Evolutionary conservation across 2,888 invertebrate species (phyloP).

Genomic region (Busseola fusca): DNA sequence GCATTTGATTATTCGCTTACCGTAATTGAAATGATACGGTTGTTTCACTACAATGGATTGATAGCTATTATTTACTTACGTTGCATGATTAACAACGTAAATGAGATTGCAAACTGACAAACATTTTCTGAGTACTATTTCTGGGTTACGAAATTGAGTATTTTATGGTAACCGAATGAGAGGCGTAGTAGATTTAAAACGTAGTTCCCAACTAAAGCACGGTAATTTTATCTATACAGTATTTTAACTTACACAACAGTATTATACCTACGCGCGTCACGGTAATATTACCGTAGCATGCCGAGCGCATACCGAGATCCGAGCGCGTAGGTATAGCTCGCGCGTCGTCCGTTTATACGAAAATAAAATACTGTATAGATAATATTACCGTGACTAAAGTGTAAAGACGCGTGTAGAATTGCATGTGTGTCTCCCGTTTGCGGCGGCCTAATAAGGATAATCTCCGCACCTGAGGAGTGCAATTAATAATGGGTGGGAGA

Average conservation of each 20-base stretch:
- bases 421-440: slow-evolving; percentile 77
- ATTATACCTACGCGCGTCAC: too few species aligned
- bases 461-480: slow-evolving; percentile 86
- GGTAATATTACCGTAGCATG: too few species aligned
- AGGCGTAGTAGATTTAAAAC: slow-evolving; percentile 29
- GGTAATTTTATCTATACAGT: too few species aligned
- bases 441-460: slow-evolving; percentile 86
- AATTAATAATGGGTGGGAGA: slow-evolving; percentile 85
- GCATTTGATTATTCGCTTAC: slow-evolving; percentile 73
- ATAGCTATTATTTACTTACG: slow-evolving; percentile 70
- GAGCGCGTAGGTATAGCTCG: too few species aligned
- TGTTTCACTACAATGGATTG: slow-evolving; percentile 75
- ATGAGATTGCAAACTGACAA: slow-evolving; percentile 67
- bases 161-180: slow-evolving; percentile 32
- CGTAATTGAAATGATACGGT: slow-evolving; percentile 83
- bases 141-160: slow-evolving; percentile 46
- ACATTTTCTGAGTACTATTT: slow-evolving; percentile 62
- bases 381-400: too few species aligned
- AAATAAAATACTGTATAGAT: too few species aligned
- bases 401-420: slow-evolving; percentile 70
- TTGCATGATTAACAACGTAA: slow-evolving; percentile 70
- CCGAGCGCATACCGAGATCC: too few species aligned
- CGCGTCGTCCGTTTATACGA: too few species aligned
- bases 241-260: too few species aligned
- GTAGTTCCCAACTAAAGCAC: slow-evolving; percentile 8